phyloP scores from a whole-genome alignment of 2,888 invertebrate species.

The Sturmia bella region DNA sequence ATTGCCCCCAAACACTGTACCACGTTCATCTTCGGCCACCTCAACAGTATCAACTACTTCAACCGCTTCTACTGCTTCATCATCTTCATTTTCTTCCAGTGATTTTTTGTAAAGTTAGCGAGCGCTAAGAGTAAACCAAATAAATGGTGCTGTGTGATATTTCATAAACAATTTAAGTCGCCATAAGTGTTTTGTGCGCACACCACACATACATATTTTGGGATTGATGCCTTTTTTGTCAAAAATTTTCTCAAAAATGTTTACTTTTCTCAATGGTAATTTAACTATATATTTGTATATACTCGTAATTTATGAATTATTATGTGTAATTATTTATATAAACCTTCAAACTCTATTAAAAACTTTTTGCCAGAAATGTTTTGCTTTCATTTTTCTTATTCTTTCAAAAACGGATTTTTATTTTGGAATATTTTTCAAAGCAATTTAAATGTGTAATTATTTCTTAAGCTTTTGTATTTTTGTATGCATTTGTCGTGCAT shows the following conservation, averaged over 20 bases:
- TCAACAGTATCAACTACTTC: conserved; percentile 70
- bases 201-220: conserved; percentile 25
- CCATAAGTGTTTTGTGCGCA: conserved; percentile 59
- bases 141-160: conserved; percentile 65
- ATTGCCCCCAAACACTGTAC: conserved; percentile 61
- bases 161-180: conserved; percentile 26
- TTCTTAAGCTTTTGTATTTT: conserved; percentile 50
- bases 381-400: conserved; percentile 40
- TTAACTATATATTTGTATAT: conserved; percentile 41
- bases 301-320: conserved; percentile 35
- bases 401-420: neutral
- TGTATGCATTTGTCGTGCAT: conserved; percentile 13
- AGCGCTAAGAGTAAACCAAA: neutral
- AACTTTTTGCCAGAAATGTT: conserved; percentile 23
- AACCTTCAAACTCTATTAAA: conserved; percentile 5
- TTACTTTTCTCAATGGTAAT: neutral
- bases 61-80: conserved; percentile 66
- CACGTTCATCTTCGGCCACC: conserved; percentile 72
- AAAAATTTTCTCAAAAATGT: conserved; percentile 38
- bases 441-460: conserved; percentile 31
- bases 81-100: conserved; percentile 66
- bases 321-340: conserved; percentile 23
- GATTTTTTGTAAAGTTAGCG: conserved; percentile 65
- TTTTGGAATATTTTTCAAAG: conserved; percentile 5
- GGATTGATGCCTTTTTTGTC: conserved; percentile 54